Conservation (phyloP, 2,113 vertebrate species). For the Syngnathus scovelli region DNA sequence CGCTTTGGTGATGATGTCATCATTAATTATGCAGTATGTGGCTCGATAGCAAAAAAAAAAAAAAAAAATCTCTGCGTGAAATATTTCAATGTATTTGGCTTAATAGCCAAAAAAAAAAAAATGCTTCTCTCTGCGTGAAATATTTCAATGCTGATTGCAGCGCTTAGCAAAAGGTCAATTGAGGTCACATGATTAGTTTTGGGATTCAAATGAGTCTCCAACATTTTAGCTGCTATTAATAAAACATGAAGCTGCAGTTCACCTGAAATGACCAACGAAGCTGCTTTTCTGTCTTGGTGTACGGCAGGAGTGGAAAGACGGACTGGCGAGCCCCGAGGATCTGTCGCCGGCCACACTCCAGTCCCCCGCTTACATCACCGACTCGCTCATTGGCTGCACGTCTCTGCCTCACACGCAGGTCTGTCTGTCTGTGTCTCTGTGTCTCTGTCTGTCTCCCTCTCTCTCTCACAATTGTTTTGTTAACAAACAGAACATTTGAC, state of each 20-base stretch:
- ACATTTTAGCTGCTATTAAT: not conserved
- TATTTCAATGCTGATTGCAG: not conserved
- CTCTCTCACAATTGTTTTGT: no score
- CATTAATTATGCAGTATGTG: not conserved
- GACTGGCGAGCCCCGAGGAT: constrained; percentile 61
- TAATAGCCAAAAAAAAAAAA: no score
- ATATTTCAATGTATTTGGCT: not conserved
- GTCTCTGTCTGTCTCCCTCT: no score
- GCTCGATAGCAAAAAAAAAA: no score
- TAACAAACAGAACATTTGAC: no score
- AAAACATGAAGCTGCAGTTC: not conserved
- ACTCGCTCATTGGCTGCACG: constrained; percentile 61
- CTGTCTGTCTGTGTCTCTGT: constrained; percentile 2
- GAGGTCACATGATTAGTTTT: no score
- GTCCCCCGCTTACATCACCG: constrained; percentile 62
- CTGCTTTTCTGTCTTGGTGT: constrained; percentile 23
- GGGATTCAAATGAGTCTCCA: not conserved
- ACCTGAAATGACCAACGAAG: no score
- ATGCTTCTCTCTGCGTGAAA: not conserved
- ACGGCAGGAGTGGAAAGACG: constrained; percentile 70
- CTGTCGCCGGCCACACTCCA: constrained; percentile 62
- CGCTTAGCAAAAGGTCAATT: not conserved
- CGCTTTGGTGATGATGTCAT: not conserved
- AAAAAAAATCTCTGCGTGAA: not conserved
- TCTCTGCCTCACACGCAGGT: constrained; percentile 63